Conservation (phyloP, 2,113 vertebrate species). For the Pitta sordida region DNA sequence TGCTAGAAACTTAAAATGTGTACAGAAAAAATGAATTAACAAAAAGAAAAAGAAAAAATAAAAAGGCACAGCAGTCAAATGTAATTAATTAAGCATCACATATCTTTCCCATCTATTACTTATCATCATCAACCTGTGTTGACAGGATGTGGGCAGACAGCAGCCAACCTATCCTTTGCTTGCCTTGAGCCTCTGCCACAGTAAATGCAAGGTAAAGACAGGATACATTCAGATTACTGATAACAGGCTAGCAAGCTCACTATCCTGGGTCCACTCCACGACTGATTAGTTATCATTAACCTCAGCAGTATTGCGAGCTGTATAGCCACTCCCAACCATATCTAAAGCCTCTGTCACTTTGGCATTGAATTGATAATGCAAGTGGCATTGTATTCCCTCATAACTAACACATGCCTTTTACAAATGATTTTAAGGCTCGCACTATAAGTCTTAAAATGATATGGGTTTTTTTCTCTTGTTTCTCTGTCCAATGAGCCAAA, state of each 20-base stretch:
- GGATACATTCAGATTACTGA: neutral
- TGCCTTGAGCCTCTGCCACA: neutral
- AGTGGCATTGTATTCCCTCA: neutral
- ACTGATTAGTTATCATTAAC: neutral
- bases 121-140: slow-evolving; percentile 32
- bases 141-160: slow-evolving; percentile 4
- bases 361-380: neutral
- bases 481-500: neutral
- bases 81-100: slow-evolving; percentile 23
- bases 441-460: neutral
- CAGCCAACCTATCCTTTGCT: neutral
- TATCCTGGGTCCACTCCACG: neutral
- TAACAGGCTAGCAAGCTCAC: neutral
- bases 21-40: neutral
- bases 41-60: neutral
- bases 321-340: neutral
- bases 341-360: neutral
- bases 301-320: neutral
- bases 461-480: neutral
- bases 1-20: neutral
- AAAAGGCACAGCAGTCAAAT: neutral
- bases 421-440: neutral
- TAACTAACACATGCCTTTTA: neutral
- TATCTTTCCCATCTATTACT: slow-evolving; percentile 61
- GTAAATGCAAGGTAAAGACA: neutral